phyloP scores from a whole-genome alignment of 2,888 invertebrate species.

The Apodemia mormo region DNA sequence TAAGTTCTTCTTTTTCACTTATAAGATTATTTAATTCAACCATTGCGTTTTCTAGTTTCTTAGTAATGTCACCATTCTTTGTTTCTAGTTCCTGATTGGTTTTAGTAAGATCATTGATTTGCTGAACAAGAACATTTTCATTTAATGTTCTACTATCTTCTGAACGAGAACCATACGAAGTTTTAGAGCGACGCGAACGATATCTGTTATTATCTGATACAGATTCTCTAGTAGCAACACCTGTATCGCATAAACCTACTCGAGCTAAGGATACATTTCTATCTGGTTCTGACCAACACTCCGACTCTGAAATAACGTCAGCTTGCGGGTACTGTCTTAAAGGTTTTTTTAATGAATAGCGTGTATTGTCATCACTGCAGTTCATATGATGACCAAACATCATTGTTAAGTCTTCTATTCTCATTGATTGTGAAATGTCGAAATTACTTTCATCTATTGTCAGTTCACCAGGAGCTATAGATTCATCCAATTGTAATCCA shows the following conservation, averaged over 20 bases:
- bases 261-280: slow-evolving; percentile 90
- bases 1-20: slow-evolving; percentile 57
- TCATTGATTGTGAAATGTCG: slow-evolving; percentile 68
- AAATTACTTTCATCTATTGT: slow-evolving; percentile 72
- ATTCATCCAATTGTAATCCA: slow-evolving; percentile 71
- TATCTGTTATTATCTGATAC: slow-evolving; percentile 59
- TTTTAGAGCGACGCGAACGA: slow-evolving; percentile 64
- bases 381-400: slow-evolving; percentile 73
- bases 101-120: slow-evolving; percentile 65
- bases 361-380: slow-evolving; percentile 56
- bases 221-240: slow-evolving; percentile 52
- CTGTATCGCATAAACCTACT: slow-evolving; percentile 83
- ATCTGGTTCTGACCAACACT: slow-evolving; percentile 94
- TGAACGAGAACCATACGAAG: slow-evolving; percentile 67
- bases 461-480: slow-evolving; percentile 70
- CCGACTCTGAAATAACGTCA: slow-evolving; percentile 84
- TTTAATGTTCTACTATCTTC: slow-evolving; percentile 73
- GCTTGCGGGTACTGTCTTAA: slow-evolving; percentile 56
- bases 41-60: slow-evolving; percentile 58
- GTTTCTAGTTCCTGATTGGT: slow-evolving; percentile 57
- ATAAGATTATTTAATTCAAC: slow-evolving; percentile 58
- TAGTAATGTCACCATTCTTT: slow-evolving; percentile 70
- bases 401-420: slow-evolving; percentile 71
- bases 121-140: slow-evolving; percentile 80
- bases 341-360: slow-evolving; percentile 47